Evolutionary conservation across 2,797 vertebrate genomes (phyloP).

Genomic region (Halcyon smyrnensis): DNA sequence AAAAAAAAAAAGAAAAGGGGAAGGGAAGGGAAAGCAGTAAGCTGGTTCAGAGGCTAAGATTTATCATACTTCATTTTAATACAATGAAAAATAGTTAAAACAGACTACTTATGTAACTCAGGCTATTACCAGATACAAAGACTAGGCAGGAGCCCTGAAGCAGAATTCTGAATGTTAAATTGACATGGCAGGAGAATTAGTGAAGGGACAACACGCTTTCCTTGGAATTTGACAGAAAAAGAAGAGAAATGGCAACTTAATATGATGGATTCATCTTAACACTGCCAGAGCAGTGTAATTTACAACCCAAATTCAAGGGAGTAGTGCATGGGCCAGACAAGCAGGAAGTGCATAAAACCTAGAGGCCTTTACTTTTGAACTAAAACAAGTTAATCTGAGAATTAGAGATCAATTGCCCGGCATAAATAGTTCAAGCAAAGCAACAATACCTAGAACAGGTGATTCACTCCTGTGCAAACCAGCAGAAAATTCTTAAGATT

Average conservation of each 20-base stretch:
- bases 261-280: not conserved
- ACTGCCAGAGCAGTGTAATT: not conserved
- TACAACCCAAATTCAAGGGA: not conserved
- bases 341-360: not conserved
- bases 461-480: not conserved
- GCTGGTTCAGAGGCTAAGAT: not conserved
- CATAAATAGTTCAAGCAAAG: not conserved
- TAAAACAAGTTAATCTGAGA: not conserved
- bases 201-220: accelerated
- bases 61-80: not conserved
- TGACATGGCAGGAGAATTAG: not conserved
- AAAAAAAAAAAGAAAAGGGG: no score
- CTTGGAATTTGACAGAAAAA: not conserved
- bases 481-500: not conserved
- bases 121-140: not conserved
- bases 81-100: not conserved
- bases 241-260: not conserved
- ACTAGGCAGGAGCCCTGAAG: not conserved
- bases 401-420: not conserved
- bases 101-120: not conserved
- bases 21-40: not conserved
- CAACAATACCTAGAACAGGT: not conserved
- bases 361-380: not conserved
- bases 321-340: not conserved
- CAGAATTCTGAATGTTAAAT: not conserved